Evolutionary conservation across 2,113 vertebrate genomes (phyloP).

Genomic region (Corydoras maculifer): DNA sequence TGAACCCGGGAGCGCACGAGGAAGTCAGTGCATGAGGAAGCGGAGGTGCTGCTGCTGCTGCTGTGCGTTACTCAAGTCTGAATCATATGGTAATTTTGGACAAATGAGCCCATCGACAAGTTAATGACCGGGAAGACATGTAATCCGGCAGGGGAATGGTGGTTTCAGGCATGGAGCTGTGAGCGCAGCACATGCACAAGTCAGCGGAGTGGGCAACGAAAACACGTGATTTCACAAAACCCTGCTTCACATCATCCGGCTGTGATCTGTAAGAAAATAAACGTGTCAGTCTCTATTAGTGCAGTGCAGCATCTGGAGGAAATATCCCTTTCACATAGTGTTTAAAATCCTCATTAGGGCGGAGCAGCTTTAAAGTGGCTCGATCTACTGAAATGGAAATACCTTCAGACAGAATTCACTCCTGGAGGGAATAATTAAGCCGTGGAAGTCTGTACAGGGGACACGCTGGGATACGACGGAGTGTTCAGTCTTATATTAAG

Average conservation of each 20-base stretch:
- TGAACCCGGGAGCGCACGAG: slow-evolving; percentile 3
- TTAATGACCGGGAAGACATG: not conserved
- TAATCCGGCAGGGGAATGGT: not conserved
- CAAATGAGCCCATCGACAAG: not conserved
- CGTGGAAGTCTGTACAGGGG: too few relatives aligned
- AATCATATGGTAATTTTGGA: not conserved
- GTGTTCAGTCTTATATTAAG: too few relatives aligned
- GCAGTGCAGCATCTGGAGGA: not conserved
- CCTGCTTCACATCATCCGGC: not conserved
- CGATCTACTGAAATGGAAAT: not conserved
- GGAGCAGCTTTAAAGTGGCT: not conserved
- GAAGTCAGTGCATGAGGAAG: not conserved
- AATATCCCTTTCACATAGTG: not conserved
- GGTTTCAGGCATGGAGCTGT: not conserved
- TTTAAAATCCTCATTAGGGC: not conserved
- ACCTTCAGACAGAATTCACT: not conserved
- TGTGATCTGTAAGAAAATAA: slow-evolving; percentile 10
- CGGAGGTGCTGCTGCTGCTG: not conserved
- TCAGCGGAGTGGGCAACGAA: not conserved
- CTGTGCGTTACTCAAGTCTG: not conserved
- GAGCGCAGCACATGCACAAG: not conserved
- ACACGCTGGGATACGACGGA: too few relatives aligned
- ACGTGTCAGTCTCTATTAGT: slow-evolving; percentile 5
- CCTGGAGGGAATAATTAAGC: too few relatives aligned
- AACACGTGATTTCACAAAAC: not conserved